phyloP scores from a whole-genome alignment of 1,140 invertebrate species.

The Hyles euphorbiae region DNA sequence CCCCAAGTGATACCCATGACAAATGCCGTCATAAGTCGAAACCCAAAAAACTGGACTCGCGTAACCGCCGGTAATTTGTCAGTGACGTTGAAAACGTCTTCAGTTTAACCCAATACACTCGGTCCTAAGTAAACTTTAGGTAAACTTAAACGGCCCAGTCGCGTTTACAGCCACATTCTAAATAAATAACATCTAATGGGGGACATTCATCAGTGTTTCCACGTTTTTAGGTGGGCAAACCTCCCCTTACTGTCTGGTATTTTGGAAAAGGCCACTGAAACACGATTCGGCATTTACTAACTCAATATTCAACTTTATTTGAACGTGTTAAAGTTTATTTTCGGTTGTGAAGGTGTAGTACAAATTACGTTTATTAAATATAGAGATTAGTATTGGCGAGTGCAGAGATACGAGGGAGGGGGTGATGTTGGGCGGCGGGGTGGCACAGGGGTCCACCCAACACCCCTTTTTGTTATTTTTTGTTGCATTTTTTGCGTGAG shows the following conservation, averaged over 20 bases:
- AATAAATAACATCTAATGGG: constrained; percentile 77
- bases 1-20: constrained; percentile 36
- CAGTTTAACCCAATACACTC: constrained; percentile 67
- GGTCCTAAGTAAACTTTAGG: constrained; percentile 72
- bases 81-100: constrained; percentile 52
- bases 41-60: constrained; percentile 66
- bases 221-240: constrained; percentile 60
- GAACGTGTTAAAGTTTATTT: constrained; percentile 22
- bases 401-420: constrained; percentile 60
- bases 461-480: constrained; percentile 50
- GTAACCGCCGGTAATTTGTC: constrained; percentile 66
- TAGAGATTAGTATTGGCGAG: constrained; percentile 65
- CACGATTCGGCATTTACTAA: constrained; percentile 20
- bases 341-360: constrained; percentile 24
- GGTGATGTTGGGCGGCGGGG: constrained; percentile 39
- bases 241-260: constrained; percentile 55
- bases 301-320: constrained; percentile 28
- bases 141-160: constrained; percentile 62
- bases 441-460: constrained; percentile 43
- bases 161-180: constrained; percentile 72
- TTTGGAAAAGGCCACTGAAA: constrained; percentile 46
- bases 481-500: constrained; percentile 66
- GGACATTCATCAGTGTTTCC: constrained; percentile 75
- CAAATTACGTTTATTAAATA: constrained; percentile 62
- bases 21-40: constrained; percentile 58